Evolutionary conservation across 2,113 vertebrate species (phyloP).

Genomic region (Ptilonorhynchus violaceus): DNA sequence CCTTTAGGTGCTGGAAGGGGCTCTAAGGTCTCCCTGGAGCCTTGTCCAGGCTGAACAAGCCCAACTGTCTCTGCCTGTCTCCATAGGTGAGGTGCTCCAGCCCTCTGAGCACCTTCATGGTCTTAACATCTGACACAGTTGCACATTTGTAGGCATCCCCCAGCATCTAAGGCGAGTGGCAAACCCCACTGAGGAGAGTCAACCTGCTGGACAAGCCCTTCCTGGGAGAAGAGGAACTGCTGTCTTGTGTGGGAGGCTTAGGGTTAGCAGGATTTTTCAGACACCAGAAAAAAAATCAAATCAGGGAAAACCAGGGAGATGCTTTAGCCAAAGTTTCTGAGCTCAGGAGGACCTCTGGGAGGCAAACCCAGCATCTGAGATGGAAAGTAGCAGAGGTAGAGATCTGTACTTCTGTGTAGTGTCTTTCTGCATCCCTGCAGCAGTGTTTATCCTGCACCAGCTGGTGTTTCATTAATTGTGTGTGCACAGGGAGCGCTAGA

Average conservation of each 20-base stretch:
- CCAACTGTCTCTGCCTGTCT: not conserved
- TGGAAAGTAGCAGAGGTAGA: not conserved
- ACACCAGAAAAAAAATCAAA: not conserved
- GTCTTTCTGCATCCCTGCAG: not conserved
- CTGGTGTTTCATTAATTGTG: conserved; percentile 30
- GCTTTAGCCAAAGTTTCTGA: not conserved
- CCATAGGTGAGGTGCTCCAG: not conserved
- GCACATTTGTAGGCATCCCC: not conserved
- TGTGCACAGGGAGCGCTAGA: not conserved
- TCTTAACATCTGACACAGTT: not conserved
- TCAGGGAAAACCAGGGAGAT: not conserved
- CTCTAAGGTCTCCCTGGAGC: not conserved
- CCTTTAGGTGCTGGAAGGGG: not conserved
- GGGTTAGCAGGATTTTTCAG: not conserved
- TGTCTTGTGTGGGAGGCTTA: not conserved
- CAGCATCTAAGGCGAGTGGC: not conserved
- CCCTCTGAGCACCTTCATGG: not conserved
- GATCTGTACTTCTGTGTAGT: not conserved
- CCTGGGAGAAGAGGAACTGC: not conserved
- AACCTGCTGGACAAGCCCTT: not conserved
- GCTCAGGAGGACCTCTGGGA: not conserved
- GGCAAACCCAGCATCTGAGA: not conserved
- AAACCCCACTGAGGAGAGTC: not conserved
- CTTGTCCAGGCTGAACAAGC: not conserved
- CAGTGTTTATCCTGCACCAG: not conserved